Evolutionary conservation across 2,797 vertebrate species (phyloP).

Genomic region (Austrolebias charrua): DNA sequence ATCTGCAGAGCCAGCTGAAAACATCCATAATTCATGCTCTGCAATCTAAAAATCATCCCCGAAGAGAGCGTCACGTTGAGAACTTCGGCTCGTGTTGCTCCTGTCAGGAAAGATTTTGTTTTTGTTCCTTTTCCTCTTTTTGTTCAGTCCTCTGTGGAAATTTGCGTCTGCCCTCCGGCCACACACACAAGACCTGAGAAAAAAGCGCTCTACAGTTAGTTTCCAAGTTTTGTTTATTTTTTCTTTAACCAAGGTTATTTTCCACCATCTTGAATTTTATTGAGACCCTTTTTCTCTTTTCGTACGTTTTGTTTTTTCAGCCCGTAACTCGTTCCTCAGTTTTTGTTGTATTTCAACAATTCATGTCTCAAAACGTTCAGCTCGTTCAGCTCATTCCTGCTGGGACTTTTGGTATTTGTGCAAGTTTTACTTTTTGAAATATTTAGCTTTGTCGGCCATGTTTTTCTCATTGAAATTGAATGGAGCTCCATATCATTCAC

Average conservation of each 20-base stretch:
- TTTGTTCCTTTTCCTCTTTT: constrained; percentile 42
- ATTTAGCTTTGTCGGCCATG: too few relatives aligned
- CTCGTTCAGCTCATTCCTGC: too few relatives aligned
- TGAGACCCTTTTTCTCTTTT: not conserved
- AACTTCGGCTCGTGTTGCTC: constrained; percentile 54
- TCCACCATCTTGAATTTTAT: not conserved
- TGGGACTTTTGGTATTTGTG: too few relatives aligned
- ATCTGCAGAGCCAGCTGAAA: constrained; percentile 10
- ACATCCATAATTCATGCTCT: constrained; percentile 22
- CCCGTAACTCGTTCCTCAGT: too few relatives aligned
- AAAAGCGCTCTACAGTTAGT: constrained; percentile 37
- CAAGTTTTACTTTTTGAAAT: too few relatives aligned
- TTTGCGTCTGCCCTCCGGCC: constrained; percentile 68
- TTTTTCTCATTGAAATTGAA: too few relatives aligned
- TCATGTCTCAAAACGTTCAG: too few relatives aligned
- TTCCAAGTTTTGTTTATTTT: constrained; percentile 25
- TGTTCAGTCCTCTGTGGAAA: constrained; percentile 65
- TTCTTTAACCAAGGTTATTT: not conserved
- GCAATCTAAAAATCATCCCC: constrained; percentile 12
- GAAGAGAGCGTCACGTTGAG: constrained; percentile 18
- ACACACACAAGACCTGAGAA: constrained; percentile 53
- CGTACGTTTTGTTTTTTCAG: too few relatives aligned
- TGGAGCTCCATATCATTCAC: too few relatives aligned
- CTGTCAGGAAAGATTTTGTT: constrained; percentile 47
- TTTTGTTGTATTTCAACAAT: too few relatives aligned